Base-by-base conservation (phyloP, 2,888 invertebrate species). In the Tetropium fuscum region DNA sequence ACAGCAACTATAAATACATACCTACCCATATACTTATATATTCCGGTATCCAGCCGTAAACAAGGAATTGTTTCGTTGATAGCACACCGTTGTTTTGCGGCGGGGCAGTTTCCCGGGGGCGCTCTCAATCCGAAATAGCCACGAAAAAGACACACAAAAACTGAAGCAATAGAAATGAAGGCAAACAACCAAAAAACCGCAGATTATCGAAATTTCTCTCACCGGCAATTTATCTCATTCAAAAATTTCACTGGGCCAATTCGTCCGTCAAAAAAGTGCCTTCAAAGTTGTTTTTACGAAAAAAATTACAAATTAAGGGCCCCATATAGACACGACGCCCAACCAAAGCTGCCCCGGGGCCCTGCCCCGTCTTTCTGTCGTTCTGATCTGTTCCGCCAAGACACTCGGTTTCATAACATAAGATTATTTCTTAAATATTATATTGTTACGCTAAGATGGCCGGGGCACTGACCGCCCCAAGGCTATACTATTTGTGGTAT, bases 261-360 rank as follows among this genome's bases (percentile, higher is more conserved):
- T 91, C 92, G 93, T 93, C 93, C 93, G 92, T 90, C 90, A 90
- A 89, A 93, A 93, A 93, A 93, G 93, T 93, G 93, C 93, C 93
- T 93, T 93, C 93, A 91, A 87, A 89, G 87, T 91, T 91, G 89
- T 92, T 93, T 92, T 90, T 91, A 90, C 89, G 87, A 89, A 88
- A 88, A 86, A 88, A 89, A 88, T 86, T 87, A 87, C 87, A 88
- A 87, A 87, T 74, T 79, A 88, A 86, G 89, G 93, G 92, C 93
- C 93, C 93, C 90, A 90, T 90, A 93, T 93, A 93, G 92, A 90
- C 90, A 86, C 85, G 83, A 84, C 83, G 87, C 89, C 88, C 87
- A 87, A 86, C 88, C 87, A 86, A 88, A 87, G 76, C 80, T 64
- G 70, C 69, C 69, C 75, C 74, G 69, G 68, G 73, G 73, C 68